Conservation (phyloP, 2,888 invertebrate species). For the Dolomedes plantarius region DNA sequence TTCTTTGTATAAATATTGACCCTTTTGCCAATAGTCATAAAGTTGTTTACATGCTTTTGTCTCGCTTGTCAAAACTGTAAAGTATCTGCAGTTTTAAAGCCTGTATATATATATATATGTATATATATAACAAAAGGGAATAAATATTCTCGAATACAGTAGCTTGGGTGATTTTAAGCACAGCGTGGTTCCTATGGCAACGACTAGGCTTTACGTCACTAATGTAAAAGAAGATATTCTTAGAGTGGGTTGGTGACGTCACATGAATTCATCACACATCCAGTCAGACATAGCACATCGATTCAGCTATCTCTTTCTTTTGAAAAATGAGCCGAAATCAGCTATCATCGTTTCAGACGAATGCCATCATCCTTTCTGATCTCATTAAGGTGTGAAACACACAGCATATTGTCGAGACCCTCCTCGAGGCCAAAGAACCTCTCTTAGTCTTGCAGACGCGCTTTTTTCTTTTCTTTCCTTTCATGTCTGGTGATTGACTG, state of each 20-base stretch:
- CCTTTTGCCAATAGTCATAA: too few species aligned
- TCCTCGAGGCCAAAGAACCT: neutral
- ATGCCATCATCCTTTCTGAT: neutral
- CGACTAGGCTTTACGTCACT: conserved; percentile 48
- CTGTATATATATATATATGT: too few species aligned
- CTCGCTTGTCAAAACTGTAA: too few species aligned
- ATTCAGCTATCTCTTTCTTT: conserved; percentile 32
- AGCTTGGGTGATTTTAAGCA: neutral
- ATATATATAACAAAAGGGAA: neutral
- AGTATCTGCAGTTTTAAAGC: too few species aligned
- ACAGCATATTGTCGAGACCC: neutral
- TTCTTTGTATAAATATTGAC: too few species aligned
- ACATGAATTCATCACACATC: conserved; percentile 32
- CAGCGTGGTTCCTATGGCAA: conserved; percentile 43
- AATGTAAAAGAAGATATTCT: conserved; percentile 58
- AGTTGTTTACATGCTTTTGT: too few species aligned
- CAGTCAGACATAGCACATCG: conserved; percentile 51
- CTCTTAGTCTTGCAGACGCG: neutral
- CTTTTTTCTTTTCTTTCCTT: neutral
- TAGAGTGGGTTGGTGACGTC: conserved; percentile 47
- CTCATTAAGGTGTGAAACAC: neutral
- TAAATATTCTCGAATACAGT: neutral
- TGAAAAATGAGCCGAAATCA: neutral
- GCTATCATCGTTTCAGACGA: too few species aligned
- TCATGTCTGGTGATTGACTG: neutral